phyloP scores from a whole-genome alignment of 2,797 vertebrate species.

The Lutjanus campechanus region DNA sequence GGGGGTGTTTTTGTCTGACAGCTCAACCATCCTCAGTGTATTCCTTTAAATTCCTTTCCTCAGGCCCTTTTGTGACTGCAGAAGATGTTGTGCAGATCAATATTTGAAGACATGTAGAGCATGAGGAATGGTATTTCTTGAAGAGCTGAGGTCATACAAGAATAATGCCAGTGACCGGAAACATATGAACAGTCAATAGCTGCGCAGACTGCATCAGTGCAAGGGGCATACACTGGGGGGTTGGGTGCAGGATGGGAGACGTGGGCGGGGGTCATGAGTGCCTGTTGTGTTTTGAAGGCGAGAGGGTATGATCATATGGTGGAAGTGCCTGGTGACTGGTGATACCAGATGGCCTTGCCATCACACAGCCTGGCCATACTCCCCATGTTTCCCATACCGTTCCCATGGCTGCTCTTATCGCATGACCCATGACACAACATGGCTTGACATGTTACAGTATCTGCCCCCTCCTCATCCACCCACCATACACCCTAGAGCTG shows the following conservation, averaged over 20 bases:
- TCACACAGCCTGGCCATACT: constrained; percentile 53
- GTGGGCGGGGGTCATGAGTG: constrained; percentile 3
- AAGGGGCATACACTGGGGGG: constrained; percentile 21
- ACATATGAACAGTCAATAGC: constrained; percentile 63
- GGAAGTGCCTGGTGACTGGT: constrained; percentile 37
- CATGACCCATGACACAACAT: constrained; percentile 56
- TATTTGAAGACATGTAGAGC: constrained; percentile 81
- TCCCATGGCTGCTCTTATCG: constrained; percentile 52
- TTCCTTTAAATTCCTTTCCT: constrained; percentile 42
- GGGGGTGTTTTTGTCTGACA: constrained; percentile 34
- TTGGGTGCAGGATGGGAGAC: constrained; percentile 2
- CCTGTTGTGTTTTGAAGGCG: constrained; percentile 44
- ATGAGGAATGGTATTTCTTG: constrained; percentile 67
- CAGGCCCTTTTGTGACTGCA: constrained; percentile 46
- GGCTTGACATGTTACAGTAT: constrained; percentile 64
- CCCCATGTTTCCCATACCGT: constrained; percentile 64
- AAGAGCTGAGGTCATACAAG: constrained; percentile 47
- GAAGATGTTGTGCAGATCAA: constrained; percentile 68
- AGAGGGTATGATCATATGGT: constrained; percentile 55
- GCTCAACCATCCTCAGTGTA: constrained; percentile 20
- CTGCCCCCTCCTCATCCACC: background rate
- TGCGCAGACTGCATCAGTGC: constrained; percentile 36
- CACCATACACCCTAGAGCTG: background rate
- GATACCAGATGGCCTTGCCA: constrained; percentile 68
- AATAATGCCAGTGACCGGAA: constrained; percentile 80